Base-by-base conservation (phyloP, 2,797 vertebrate genomes). In the Hypotaenidia philippensis region DNA sequence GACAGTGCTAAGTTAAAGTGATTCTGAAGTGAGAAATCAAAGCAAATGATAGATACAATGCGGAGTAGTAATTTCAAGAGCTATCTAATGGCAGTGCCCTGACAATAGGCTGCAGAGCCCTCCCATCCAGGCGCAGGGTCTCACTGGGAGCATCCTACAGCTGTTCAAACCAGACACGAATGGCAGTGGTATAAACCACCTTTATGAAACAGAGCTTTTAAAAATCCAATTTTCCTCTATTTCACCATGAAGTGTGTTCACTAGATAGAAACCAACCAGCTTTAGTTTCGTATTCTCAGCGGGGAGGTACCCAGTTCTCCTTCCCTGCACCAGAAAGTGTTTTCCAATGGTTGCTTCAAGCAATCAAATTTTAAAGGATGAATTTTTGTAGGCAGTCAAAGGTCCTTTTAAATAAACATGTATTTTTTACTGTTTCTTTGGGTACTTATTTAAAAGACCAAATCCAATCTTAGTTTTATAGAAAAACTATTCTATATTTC, bases 1-100 rank as follows among this genome's bases (percentile, higher is more conserved):
- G n/a, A 81, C 78, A 93, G 71, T 2, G 1, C 53, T 25, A 87
- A 45, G 9, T 17, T 26, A 34, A n/a, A 65, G 87, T 11, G 9
- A 91, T 84, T 50, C 66, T 92, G 66, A 97, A 94, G 83, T 61
- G 34, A 74, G 45, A 84, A 40, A 85, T 19, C 34, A 87, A 94
- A 89, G 38, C n/a, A 77, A 79, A 56, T 3, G 2, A 31, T 2
- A 50, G 47, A 88, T 93, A 92, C 13, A 7, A 69, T 6, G 11
- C 41, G 70, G 95, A 57, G 13, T 11, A 15, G 20, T n/a, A 21
- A 70, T 23, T 38, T 12, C 27, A 53, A n/a, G 23, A 45, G 18
- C 3, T 7, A 4, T 3, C 4, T 31, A 36, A 34, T 52, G 50
- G 27, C 27, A 31, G 27, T 31, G 8, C 6, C 8, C 10, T 64